A percentile compares a stretch with the other conserved stretches of the same genome.
phyloP scores from a whole-genome alignment of 2,797 vertebrate species.

The Oryzias dopingdopingensis region DNA sequence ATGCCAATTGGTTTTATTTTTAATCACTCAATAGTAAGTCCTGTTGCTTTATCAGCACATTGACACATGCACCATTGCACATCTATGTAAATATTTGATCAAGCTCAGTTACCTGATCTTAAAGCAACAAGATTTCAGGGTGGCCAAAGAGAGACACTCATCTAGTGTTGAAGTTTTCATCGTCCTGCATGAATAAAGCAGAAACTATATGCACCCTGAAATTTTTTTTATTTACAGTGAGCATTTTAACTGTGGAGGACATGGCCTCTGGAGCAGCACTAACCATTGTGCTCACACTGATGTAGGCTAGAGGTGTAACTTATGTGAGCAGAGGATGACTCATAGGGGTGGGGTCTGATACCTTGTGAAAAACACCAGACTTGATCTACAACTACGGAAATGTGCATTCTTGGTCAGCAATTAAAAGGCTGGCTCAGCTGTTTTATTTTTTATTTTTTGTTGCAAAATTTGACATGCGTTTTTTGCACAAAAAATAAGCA shows the following conservation, averaged over 20 bases:
- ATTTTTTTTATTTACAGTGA: slow-evolving; percentile 12
- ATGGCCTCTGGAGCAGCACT: slow-evolving; percentile 1
- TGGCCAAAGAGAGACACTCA: not conserved
- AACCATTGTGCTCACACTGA: slow-evolving; percentile 14
- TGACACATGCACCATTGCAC: too few relatives aligned
- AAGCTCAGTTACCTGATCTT: too few relatives aligned
- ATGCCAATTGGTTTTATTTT: too few relatives aligned
- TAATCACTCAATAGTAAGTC: too few relatives aligned
- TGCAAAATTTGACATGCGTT: too few relatives aligned
- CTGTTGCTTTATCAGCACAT: too few relatives aligned
- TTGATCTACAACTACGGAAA: not conserved
- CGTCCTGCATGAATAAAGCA: not conserved
- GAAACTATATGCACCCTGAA: slow-evolving; percentile 2
- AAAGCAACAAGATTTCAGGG: not conserved
- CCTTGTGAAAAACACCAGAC: slow-evolving; percentile 4
- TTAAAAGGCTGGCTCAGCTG: too few relatives aligned
- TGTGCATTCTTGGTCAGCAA: too few relatives aligned
- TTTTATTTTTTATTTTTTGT: too few relatives aligned
- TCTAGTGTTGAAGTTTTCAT: not conserved
- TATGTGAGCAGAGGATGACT: slow-evolving; percentile 24
- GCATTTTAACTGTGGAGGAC: slow-evolving; percentile 8
- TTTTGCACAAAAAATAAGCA: too few relatives aligned
- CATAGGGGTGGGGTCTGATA: slow-evolving; percentile 2
- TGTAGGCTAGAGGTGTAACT: slow-evolving; percentile 23
- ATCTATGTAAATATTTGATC: too few relatives aligned